Conservation (phyloP, 2,797 vertebrate species). For the Masticophis lateralis region DNA sequence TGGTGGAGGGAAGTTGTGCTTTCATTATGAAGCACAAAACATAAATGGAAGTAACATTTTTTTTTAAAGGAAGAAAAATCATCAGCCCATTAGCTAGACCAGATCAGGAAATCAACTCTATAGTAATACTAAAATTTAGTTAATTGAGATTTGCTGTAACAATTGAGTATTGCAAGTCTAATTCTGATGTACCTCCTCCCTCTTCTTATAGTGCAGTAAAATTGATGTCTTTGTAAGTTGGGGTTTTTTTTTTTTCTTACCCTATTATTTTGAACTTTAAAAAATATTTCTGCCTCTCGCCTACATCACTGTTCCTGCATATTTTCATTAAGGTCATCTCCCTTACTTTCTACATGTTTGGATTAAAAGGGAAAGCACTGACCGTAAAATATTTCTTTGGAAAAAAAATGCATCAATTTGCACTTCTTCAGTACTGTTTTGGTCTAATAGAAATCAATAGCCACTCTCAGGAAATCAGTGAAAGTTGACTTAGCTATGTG, state of each 20-base stretch:
- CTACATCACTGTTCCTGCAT: not conserved
- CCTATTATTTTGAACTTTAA: not conserved
- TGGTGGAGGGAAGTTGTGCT: not conserved
- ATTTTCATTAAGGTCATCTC: not conserved
- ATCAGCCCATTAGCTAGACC: not conserved
- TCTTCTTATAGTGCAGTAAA: not conserved
- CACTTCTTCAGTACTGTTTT: not conserved
- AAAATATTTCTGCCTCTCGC: not conserved
- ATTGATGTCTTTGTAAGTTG: too few species aligned
- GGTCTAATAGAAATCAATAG: not conserved
- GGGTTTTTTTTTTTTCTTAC: not conserved
- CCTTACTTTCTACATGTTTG: not conserved
- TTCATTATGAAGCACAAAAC: not conserved
- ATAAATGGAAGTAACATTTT: not conserved
- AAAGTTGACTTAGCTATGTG: not conserved
- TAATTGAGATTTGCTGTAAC: not conserved
- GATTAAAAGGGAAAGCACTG: not conserved
- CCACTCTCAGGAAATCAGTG: not conserved
- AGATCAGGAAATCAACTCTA: not conserved
- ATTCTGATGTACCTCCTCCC: not conserved
- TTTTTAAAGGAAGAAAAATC: not conserved
- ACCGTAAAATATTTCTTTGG: not conserved
- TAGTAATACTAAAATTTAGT: not conserved
- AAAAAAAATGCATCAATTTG: not conserved
- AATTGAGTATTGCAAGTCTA: not conserved